phyloP scores from a whole-genome alignment of 1,140 invertebrate species.

The Adoxophyes honmai region DNA sequence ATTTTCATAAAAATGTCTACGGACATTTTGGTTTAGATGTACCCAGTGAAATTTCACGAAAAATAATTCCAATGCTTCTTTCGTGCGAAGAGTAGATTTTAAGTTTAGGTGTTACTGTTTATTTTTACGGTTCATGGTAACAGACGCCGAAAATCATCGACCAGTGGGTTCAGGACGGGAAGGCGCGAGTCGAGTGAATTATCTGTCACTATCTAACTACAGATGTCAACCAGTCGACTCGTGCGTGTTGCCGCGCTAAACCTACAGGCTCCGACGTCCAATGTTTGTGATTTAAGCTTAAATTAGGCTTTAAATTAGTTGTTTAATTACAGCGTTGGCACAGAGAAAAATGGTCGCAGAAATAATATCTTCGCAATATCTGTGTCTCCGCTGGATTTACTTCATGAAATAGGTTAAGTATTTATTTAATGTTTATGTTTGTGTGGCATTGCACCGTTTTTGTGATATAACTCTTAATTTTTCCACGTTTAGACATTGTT shows the following conservation, averaged over 20 bases:
- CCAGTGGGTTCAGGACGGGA: too few relatives aligned
- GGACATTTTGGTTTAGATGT: too few relatives aligned
- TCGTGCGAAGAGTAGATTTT: constrained; percentile 32
- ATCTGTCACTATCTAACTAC: too few relatives aligned
- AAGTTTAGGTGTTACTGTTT: constrained; percentile 11
- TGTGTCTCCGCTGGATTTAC: neutral
- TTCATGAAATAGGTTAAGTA: neutral
- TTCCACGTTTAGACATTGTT: neutral
- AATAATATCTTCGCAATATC: too few relatives aligned
- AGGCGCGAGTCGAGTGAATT: too few relatives aligned
- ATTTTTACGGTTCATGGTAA: constrained; percentile 2
- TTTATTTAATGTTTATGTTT: constrained; percentile 8
- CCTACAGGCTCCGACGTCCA: constrained; percentile 22
- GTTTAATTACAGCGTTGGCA: too few relatives aligned
- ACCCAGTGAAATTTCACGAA: constrained; percentile 19
- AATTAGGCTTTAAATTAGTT: neutral
- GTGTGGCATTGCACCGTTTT: neutral
- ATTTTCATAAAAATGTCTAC: too few relatives aligned
- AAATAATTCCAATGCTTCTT: constrained; percentile 45
- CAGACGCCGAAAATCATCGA: too few relatives aligned
- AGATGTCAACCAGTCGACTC: too few relatives aligned
- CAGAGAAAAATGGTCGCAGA: too few relatives aligned
- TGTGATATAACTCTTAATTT: constrained; percentile 4
- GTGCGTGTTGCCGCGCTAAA: too few relatives aligned
- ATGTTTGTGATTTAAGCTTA: constrained; percentile 36